Evolutionary conservation across 2,113 vertebrate genomes (phyloP).

Genomic region (Vimba vimba): DNA sequence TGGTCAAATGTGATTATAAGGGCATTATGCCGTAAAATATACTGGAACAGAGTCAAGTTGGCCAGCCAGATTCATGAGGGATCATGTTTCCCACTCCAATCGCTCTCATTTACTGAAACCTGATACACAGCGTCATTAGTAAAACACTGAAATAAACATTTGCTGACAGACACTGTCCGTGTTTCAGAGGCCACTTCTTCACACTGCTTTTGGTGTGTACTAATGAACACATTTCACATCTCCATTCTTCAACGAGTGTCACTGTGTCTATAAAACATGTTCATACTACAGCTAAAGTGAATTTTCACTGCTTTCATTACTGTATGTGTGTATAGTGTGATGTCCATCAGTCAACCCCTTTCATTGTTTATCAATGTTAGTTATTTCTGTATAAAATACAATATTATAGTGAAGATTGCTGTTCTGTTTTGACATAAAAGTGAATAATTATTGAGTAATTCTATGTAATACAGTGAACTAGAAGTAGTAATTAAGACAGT

Average conservation of each 20-base stretch:
- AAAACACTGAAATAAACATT: conserved; percentile 71
- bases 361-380: too few species aligned
- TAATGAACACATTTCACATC: background rate
- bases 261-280: background rate
- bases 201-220: too few species aligned
- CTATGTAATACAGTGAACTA: too few species aligned
- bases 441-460: too few species aligned
- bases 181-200: background rate
- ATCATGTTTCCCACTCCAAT: conserved; percentile 72
- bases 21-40: conserved; percentile 73
- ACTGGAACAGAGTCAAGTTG: conserved; percentile 65
- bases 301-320: too few species aligned
- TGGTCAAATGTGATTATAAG: conserved; percentile 70
- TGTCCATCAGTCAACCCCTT: too few species aligned
- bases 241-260: background rate
- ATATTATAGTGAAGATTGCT: too few species aligned
- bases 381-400: too few species aligned
- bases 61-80: conserved; percentile 69
- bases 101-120: conserved; percentile 67
- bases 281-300: too few species aligned
- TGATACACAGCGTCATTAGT: conserved; percentile 66
- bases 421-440: too few species aligned
- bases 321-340: too few species aligned
- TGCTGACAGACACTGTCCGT: background rate
- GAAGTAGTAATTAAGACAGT: too few species aligned